Evolutionary conservation across 1,140 invertebrate genomes (phyloP).

Genomic region (Nasonia longicornis): DNA sequence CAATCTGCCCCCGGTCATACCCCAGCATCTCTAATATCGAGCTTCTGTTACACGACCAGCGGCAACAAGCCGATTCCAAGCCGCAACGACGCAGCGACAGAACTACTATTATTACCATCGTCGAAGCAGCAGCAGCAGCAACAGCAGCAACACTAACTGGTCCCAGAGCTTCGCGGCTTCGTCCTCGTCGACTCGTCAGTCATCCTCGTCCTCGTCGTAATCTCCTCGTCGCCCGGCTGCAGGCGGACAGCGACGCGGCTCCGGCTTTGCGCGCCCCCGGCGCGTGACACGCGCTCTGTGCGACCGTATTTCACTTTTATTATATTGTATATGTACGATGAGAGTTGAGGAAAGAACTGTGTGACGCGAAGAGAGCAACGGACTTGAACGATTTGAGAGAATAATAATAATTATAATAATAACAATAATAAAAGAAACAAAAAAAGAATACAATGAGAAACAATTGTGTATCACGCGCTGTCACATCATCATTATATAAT

Average conservation of each 20-base stretch:
- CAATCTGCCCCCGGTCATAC: neutral
- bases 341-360: neutral
- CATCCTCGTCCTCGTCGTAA: neutral
- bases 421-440: neutral
- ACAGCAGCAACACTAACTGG: neutral
- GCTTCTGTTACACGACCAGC: slow-evolving; percentile 1
- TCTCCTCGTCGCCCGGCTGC: neutral
- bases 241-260: neutral
- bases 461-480: slow-evolving; percentile 11
- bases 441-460: neutral
- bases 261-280: neutral
- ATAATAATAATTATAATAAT: slow-evolving; percentile 1
- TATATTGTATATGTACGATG: neutral
- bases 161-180: neutral
- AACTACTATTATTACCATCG: neutral
- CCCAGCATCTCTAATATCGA: slow-evolving; percentile 7
- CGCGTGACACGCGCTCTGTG: neutral
- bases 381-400: slow-evolving; percentile 1
- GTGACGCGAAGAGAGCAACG: neutral
- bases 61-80: neutral
- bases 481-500: neutral
- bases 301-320: slow-evolving; percentile 1
- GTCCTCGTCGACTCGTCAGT: neutral
- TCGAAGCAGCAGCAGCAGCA: neutral
- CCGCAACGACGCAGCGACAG: neutral